A percentile compares a stretch with the other conserved stretches of the same genome.
phyloP scores from a whole-genome alignment of 2,888 invertebrate species.

The Cephus sareptanus region DNA sequence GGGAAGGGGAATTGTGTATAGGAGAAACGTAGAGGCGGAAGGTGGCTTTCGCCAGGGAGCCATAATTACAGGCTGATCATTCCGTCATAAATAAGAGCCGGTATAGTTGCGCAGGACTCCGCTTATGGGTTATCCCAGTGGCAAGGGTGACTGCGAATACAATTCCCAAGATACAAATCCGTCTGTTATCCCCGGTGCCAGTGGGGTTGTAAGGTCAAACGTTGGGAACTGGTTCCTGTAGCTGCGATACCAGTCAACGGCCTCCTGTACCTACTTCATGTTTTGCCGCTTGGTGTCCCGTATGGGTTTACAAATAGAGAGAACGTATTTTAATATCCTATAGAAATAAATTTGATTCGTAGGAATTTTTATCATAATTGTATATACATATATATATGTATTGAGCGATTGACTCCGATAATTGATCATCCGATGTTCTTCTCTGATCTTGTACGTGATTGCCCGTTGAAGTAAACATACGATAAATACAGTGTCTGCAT shows the following conservation, averaged over 20 bases:
- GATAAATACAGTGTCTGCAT: background rate
- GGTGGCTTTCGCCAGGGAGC: conserved; percentile 49
- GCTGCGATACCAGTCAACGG: background rate
- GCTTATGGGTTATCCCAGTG: conserved; percentile 27
- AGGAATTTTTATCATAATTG: background rate
- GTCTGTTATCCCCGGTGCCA: conserved; percentile 3
- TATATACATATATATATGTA: background rate
- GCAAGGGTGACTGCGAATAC: conserved; percentile 31
- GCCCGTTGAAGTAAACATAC: background rate
- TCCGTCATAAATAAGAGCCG: conserved; percentile 56
- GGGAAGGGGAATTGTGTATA: conserved; percentile 2
- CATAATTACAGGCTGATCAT: conserved; percentile 61
- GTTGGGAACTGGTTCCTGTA: conserved; percentile 33
- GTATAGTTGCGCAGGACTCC: conserved; percentile 16
- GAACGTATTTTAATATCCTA: background rate
- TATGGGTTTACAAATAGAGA: background rate
- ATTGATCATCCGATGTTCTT: background rate
- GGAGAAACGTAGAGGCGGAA: conserved; percentile 38
- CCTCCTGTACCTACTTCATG: background rate
- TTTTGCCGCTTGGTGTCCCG: background rate
- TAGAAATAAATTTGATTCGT: background rate
- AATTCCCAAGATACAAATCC: conserved; percentile 23
- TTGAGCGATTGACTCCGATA: background rate
- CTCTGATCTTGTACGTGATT: background rate
- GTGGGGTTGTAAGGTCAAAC: conserved; percentile 33